These are phyloP conservation scores for Diachasma alloeum DNA, from an alignment of 1,140 invertebrate genomes.

Conservation along the genomic window DNA sequence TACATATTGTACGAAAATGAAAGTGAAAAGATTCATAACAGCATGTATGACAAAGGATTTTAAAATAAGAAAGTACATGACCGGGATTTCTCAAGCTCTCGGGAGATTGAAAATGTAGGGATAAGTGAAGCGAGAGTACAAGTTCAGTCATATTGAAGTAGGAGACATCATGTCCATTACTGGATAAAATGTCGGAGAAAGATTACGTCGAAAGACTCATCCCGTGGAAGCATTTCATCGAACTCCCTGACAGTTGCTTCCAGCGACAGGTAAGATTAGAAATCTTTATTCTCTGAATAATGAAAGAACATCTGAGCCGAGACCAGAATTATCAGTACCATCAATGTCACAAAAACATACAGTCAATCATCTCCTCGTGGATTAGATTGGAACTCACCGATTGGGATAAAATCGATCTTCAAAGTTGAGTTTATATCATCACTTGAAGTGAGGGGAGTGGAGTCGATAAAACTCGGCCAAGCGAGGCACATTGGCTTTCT, in stretches of 20 bases:
- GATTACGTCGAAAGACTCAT: neutral
- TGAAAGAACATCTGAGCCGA: neutral
- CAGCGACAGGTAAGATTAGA: neutral
- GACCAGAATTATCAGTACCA: no score
- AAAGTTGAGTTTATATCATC: constrained; percentile 6
- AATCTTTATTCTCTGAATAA: neutral
- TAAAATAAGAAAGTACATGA: neutral
- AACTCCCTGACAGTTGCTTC: neutral
- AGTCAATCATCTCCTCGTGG: neutral
- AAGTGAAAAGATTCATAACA: neutral
- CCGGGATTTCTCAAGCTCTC: neutral
- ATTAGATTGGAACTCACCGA: neutral
- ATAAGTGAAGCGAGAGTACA: neutral
- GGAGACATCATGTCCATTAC: neutral
- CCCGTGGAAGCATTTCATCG: neutral
- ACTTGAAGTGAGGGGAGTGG: neutral
- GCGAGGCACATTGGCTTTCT: neutral
- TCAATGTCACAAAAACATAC: neutral
- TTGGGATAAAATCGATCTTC: neutral
- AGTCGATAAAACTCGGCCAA: constrained; percentile 16
- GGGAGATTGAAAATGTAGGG: neutral
- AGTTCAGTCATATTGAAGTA: neutral
- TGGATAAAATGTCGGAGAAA: neutral
- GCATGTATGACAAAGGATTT: neutral
- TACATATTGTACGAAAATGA: neutral